Percentiles rank a stretch among this genome's conserved stretches.
Evolutionary conservation across 2,113 vertebrate genomes (phyloP).

Genomic region (human (Homo sapiens)): DNA sequence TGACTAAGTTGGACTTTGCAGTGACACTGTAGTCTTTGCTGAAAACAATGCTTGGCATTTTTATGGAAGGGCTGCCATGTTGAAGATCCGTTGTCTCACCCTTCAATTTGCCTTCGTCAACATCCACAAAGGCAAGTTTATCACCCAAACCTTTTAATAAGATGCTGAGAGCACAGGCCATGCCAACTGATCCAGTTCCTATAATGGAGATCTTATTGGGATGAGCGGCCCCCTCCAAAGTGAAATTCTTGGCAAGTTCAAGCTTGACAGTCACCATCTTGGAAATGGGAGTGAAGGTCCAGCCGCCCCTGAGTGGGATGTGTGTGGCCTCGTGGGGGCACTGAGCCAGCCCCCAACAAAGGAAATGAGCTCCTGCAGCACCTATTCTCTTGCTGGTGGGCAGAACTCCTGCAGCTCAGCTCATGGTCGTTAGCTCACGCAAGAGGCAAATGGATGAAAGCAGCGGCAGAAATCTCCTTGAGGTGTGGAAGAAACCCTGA

Average conservation of each 20-base stretch:
- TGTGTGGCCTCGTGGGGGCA: background rate
- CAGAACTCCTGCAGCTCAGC: background rate
- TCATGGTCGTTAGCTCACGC: background rate
- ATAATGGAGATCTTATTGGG: background rate
- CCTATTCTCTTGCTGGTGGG: background rate
- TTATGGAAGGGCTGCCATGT: slow-evolving; percentile 88
- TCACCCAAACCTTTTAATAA: slow-evolving; percentile 25
- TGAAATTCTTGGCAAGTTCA: background rate
- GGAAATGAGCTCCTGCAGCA: background rate
- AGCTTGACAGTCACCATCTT: background rate
- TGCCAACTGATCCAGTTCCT: background rate
- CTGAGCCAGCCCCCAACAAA: too few relatives aligned
- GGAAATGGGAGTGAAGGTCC: background rate
- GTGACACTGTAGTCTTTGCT: slow-evolving; percentile 90
- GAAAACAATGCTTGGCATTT: slow-evolving; percentile 88
- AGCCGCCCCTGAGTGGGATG: accelerated
- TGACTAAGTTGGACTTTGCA: slow-evolving; percentile 87
- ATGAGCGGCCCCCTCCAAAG: background rate
- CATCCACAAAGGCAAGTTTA: slow-evolving; percentile 87
- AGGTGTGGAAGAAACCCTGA: background rate
- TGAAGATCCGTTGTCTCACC: slow-evolving; percentile 89
- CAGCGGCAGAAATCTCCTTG: too few relatives aligned
- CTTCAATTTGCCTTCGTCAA: slow-evolving; percentile 89
- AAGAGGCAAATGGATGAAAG: background rate
- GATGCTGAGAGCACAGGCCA: background rate